Base-by-base conservation (phyloP, 2,797 vertebrate genomes). In the Squalus acanthias region DNA sequence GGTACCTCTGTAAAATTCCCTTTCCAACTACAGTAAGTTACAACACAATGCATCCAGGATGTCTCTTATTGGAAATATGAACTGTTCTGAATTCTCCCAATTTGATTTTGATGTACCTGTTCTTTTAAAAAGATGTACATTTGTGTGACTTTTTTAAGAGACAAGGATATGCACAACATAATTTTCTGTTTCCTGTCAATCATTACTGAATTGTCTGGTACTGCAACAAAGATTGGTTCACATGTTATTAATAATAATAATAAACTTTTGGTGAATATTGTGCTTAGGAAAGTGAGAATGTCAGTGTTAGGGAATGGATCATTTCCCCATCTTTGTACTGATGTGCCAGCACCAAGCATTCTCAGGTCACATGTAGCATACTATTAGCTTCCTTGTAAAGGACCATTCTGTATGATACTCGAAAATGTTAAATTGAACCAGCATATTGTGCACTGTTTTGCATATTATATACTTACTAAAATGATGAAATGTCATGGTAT, bases 401-500 rank as follows among this genome's bases (percentile, higher is more conserved):
- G 53, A 95, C 70, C 24, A 74, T 60, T 74, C 69, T 76, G 50
- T 33, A 76, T 26, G 50, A n/a, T 60, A 57, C 29, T 95, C 6
- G 26, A 26, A 95, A 92, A 95, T 76, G 70, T 76, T 76, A 53
- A 95, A 95, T 72, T 29, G 74, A 95, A 74, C 24, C 24, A 72
- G 70, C 29, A 95, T 95, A 95, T 95, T 95, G 70, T 57, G 12
- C 94, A 76, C 57, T 95, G 72, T 63, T 57, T 20, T 76, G 50
- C 94, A 57, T 57, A 76, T 33, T 76, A 95, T 76, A 95, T 74
- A 95, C 69, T 76, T 76, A n/a, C 70, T 63, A 95, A 50, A 57
- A 76, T 60, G 70, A n/a, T 95, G 70, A 76, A 76, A 95, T 95
- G 94, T 95, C 26, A 95, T 76, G 60, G 13, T 76, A 69, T 60